A percentile compares a stretch with the other conserved stretches of the same genome.
phyloP scores from a whole-genome alignment of 1,140 invertebrate species.

The Meteorus sp. region DNA sequence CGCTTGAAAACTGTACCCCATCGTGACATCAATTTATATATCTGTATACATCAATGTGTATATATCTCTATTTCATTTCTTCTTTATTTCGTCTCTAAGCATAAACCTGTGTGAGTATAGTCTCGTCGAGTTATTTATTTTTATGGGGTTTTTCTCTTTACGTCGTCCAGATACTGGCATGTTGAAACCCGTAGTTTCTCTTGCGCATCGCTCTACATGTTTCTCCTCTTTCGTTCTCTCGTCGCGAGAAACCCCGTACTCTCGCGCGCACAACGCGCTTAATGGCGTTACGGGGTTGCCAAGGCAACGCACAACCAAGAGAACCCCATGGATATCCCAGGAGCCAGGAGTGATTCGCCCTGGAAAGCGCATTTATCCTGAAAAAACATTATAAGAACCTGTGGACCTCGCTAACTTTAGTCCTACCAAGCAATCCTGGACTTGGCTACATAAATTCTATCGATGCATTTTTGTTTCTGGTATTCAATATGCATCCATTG shows the following conservation, averaged over 20 bases:
- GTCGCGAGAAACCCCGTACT: constrained; percentile 31
- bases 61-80: not conserved
- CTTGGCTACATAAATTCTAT: too few relatives aligned
- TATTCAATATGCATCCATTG: not conserved
- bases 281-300: constrained; percentile 59
- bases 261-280: constrained; percentile 42
- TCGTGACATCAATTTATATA: not conserved
- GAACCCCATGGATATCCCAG: constrained; percentile 27
- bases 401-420: not conserved
- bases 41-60: constrained; percentile 1
- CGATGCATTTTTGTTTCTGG: too few relatives aligned
- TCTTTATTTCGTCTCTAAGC: constrained; percentile 7
- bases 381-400: constrained; percentile 59
- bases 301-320: constrained; percentile 43
- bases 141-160: constrained; percentile 50
- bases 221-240: not conserved
- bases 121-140: constrained; percentile 51
- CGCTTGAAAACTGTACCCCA: not conserved
- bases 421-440: not conserved
- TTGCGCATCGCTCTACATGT: constrained; percentile 15
- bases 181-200: constrained; percentile 34
- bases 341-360: constrained; percentile 30
- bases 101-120: not conserved
- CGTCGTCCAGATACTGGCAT: constrained; percentile 29
- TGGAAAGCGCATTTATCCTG: constrained; percentile 59